Evolutionary conservation across 2,113 vertebrate genomes (phyloP), one percentile per base, ranked within the genome.

Genomic region (Coptodon bakossiorum): DNA sequence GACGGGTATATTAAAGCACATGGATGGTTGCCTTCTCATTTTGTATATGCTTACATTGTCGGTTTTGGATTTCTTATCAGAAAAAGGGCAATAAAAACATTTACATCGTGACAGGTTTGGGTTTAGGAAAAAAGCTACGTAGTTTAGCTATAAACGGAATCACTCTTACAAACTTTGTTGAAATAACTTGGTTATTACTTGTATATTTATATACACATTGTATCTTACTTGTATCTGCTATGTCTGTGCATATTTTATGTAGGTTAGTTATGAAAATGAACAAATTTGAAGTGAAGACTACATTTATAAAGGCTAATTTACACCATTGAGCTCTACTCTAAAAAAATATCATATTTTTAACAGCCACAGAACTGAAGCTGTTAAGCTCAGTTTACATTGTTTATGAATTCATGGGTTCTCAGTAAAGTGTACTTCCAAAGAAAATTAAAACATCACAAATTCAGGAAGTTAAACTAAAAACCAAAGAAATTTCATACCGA

Each of bases 81-180:
- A 40, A 48, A 22, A 3, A 6, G 3, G 68, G 24, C 43, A 6
- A 83, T 34, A 61, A 59, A 3, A 12, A 13, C 34, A 63, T 63
- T 61, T 13, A 61, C 24, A 73, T 43, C 6, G 16, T 52, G 29
- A 40, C 45, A 3, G 16, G 61, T 68, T 24, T 22, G 27, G 2
- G 10, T 68, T 68, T 38, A 13, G 34, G 11, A 40, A 40, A 68
- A 40, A 68, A 22, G 19, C 34, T 14, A 40, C 14, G 11, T 22
- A 38, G 63, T 40, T 68, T 40, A 68, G 3, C 34, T 38, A 68
- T 40, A 68, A 68, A 73, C 0, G 0, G 12, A 43, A 27, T 45
- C 17, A 27, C 38, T 43, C 22, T 73, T 0, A 17, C 38, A 14
- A 45, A 27, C 22, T 43, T 48, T 76, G 13, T 14, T 68, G 34